These are phyloP conservation scores for Benthosema pterotum DNA, from an alignment of 2,797 vertebrate genomes.

Conservation along the genomic window DNA sequence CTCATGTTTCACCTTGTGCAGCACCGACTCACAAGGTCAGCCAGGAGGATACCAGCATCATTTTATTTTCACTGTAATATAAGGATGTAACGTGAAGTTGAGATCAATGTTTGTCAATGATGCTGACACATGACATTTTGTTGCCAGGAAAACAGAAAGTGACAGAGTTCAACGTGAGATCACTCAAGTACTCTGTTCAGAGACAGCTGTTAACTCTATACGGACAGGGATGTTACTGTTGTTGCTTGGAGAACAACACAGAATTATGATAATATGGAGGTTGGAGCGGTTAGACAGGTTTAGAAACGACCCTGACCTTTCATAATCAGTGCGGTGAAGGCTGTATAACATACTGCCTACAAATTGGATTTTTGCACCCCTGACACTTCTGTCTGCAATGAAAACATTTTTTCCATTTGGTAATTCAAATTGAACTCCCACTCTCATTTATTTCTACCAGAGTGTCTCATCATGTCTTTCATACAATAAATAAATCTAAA, in stretches of 20 bases:
- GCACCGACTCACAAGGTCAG: neutral
- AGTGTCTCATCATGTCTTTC: neutral
- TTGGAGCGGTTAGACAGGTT: constrained; percentile 42
- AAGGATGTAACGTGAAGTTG: constrained; percentile 3
- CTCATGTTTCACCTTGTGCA: constrained; percentile 17
- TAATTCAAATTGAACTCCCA: constrained; percentile 57
- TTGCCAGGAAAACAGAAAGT: constrained; percentile 2
- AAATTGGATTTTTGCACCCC: constrained; percentile 57
- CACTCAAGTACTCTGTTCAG: constrained; percentile 11
- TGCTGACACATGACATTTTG: constrained; percentile 11
- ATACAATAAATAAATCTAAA: constrained; percentile 29
- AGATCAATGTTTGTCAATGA: constrained; percentile 6
- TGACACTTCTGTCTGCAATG: constrained; percentile 51
- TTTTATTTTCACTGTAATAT: neutral
- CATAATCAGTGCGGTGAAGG: constrained; percentile 11
- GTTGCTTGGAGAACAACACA: constrained; percentile 5
- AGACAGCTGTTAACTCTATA: constrained; percentile 14
- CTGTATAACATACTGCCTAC: constrained; percentile 47
- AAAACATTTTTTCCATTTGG: constrained; percentile 57
- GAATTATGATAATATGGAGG: constrained; percentile 22
- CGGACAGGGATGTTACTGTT: constrained; percentile 28
- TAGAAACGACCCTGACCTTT: constrained; percentile 61
- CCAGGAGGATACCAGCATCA: constrained; percentile 16
- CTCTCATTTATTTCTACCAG: neutral
- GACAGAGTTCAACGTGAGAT: constrained; percentile 18